A percentile compares a stretch with the other conserved stretches of the same genome.
Evolutionary conservation across 2,888 invertebrate genomes (phyloP).

Genomic region (Cyclophora punctaria): DNA sequence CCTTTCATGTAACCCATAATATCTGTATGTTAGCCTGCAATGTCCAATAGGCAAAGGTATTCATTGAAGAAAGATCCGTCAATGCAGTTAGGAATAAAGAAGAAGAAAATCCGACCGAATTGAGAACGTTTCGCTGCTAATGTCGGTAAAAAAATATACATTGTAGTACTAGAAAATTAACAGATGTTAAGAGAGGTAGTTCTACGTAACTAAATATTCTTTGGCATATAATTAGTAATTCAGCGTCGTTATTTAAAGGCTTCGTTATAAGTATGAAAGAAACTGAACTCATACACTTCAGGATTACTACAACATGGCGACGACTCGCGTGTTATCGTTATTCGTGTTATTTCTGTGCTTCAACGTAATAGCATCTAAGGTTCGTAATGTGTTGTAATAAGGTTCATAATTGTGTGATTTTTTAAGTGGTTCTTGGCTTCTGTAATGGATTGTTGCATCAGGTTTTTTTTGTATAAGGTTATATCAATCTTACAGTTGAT

Average conservation of each 20-base stretch:
- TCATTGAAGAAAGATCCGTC: constrained; percentile 13
- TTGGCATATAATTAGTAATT: constrained; percentile 44
- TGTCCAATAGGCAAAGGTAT: too few relatives aligned
- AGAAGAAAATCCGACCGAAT: constrained; percentile 2
- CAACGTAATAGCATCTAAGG: constrained; percentile 41
- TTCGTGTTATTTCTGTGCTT: constrained; percentile 44
- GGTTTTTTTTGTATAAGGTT: too few relatives aligned
- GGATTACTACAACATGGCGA: constrained; percentile 54
- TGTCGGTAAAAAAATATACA: too few relatives aligned
- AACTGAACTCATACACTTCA: constrained; percentile 43
- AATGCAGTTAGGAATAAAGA: constrained; percentile 3
- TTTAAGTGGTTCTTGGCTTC: too few relatives aligned
- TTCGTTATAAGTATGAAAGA: constrained; percentile 57
- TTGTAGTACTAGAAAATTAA: too few relatives aligned
- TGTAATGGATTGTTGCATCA: too few relatives aligned
- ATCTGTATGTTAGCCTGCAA: too few relatives aligned
- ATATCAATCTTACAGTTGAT: too few relatives aligned
- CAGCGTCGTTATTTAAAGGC: constrained; percentile 53
- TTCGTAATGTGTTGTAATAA: constrained; percentile 17
- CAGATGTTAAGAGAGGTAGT: too few relatives aligned
- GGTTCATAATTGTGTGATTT: too few relatives aligned
- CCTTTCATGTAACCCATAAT: too few relatives aligned
- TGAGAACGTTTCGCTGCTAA: too few relatives aligned
- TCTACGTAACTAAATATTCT: constrained; percentile 29
- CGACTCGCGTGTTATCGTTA: constrained; percentile 41